These are phyloP conservation scores for Temnopleurus reevesii DNA, from an alignment of 53 echinoderm and acorn worm genomes.

Conservation along the genomic window DNA sequence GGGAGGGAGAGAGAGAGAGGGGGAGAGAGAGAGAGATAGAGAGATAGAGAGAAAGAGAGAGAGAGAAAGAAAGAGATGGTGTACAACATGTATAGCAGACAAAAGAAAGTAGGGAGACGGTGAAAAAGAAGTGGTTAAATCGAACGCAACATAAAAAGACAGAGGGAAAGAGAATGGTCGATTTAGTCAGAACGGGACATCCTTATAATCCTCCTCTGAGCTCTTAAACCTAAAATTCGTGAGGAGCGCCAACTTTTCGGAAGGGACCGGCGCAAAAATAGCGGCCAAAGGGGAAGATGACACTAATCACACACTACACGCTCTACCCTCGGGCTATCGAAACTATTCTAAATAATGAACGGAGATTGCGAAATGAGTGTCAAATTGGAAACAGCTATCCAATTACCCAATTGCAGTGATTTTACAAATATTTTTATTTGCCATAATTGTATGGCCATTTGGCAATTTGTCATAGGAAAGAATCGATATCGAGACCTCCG, in stretches of 20 bases:
- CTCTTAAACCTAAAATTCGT: neutral
- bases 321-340: constrained; percentile 18
- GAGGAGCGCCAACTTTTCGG: neutral
- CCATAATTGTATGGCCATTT: neutral
- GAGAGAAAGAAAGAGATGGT: neutral
- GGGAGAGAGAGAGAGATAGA: neutral
- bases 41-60: neutral
- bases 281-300: neutral
- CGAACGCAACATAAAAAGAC: no score
- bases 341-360: constrained; percentile 21
- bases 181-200: neutral
- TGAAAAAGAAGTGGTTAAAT: neutral
- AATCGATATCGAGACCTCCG: neutral
- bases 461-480: constrained; percentile 21
- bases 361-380: constrained; percentile 38
- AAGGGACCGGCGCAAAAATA: neutral
- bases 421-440: constrained; percentile 11
- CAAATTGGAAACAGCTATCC: constrained; percentile 19
- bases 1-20: neutral
- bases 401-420: constrained; percentile 4
- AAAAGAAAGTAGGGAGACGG: neutral
- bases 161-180: neutral
- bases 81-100: no score
- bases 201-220: neutral
- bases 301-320: neutral